Base-by-base conservation (phyloP, 1,140 invertebrate genomes). In the Drosophila novamexicana region DNA sequence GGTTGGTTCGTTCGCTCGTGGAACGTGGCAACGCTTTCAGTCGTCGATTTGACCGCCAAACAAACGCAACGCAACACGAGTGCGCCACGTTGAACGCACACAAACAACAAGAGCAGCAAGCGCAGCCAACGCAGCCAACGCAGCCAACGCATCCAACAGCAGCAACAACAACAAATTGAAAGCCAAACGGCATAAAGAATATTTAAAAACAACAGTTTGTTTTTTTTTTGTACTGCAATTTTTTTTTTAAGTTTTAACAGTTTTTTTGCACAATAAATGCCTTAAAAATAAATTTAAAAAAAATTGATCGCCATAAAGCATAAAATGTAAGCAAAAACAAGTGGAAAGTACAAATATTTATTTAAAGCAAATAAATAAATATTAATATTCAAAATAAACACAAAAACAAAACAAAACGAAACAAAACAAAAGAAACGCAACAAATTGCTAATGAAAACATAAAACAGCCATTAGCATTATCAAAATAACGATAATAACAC, bases 21-120 rank as follows among this genome's bases (percentile, higher is more conserved):
- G 67, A 59, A 71, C 53, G 59, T 70, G 66, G 47, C 67, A 64
- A 53, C 74, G 75, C 70, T 69, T 88, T 84, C 74, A 88, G 85
- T 88, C 84, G 84, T 79, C 68, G 80, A 89, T 88, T 88, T 90
- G 84, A 84, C 84, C 84, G 84, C 84, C 80, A 90, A 88, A 84
- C 85, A 81, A 77, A 90, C 84, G 81, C 73, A 85, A 84, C 85
- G 83, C 75, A 73, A 64, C 18, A 45, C 77, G 77, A 69, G 77
- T 50, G 77, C 73, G 67, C 57, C 42, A 39, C 58, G 29, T 18
- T 16, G 7, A 73, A 47, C 66, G 47, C 56, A 44, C 14, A 53
- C 47, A 59, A 70, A 64, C 32, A 69, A 71, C 53, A 54, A 65
- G 42, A 74, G 68, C 82, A 75, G 67, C 79, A 61, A 52, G 29